phyloP scores from a whole-genome alignment of 1,140 invertebrate species.

The Meteorus sp. region DNA sequence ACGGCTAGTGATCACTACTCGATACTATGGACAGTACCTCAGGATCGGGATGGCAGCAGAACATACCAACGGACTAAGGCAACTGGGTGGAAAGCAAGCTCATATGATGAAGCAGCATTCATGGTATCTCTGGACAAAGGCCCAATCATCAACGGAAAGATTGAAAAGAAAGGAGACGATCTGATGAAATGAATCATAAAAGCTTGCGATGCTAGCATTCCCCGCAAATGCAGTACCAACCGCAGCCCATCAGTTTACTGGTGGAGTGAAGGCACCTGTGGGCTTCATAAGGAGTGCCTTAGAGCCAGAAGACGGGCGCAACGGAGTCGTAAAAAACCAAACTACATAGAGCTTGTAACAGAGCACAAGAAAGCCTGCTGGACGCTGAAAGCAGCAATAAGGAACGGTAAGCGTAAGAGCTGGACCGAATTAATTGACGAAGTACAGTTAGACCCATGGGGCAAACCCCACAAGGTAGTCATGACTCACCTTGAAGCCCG shows the following conservation, averaged over 20 bases:
- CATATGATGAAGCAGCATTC: too few relatives aligned
- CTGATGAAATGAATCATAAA: not conserved
- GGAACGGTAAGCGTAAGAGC: too few relatives aligned
- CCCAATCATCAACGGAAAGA: not conserved
- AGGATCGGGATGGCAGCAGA: too few relatives aligned
- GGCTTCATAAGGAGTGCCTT: not conserved
- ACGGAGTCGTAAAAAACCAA: not conserved
- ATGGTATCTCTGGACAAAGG: not conserved
- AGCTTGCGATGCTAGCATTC: not conserved
- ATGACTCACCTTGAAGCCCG: not conserved
- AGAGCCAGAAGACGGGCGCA: not conserved
- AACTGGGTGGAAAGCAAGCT: too few relatives aligned
- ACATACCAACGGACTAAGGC: too few relatives aligned
- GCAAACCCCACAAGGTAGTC: conserved; percentile 2
- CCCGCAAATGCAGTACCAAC: not conserved
- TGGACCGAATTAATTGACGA: too few relatives aligned
- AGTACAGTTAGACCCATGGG: conserved; percentile 2
- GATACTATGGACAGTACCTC: too few relatives aligned
- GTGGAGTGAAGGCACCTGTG: not conserved
- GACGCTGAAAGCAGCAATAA: too few relatives aligned
- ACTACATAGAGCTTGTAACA: not conserved
- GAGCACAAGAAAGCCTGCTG: not conserved
- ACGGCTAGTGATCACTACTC: not conserved
- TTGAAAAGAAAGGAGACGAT: not conserved
- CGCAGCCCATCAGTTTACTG: not conserved